Percentiles rank a stretch among this genome's conserved stretches.
These are phyloP conservation scores for Thryonomys swinderianus DNA, from an alignment of 2,113 vertebrate species.

Conservation along the genomic window DNA sequence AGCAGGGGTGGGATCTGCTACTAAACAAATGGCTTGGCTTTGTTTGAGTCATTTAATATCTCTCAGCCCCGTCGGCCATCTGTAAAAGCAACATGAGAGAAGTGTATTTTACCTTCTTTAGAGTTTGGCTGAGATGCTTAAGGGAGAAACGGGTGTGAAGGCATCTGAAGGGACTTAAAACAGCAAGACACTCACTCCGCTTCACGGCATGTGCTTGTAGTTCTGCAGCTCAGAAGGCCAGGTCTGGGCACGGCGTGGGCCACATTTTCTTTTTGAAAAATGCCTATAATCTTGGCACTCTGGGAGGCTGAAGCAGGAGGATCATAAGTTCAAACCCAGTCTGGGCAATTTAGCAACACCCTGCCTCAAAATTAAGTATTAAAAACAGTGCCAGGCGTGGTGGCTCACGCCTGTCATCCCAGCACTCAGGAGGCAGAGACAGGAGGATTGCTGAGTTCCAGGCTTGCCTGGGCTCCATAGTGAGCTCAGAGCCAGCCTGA, in stretches of 20 bases:
- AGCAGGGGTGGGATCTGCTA: background rate
- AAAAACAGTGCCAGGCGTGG: too few relatives aligned
- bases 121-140: background rate
- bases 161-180: background rate
- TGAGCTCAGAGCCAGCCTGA: too few relatives aligned
- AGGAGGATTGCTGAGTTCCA: too few relatives aligned
- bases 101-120: background rate
- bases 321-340: background rate
- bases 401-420: too few relatives aligned
- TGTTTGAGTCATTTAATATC: background rate
- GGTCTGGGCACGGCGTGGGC: background rate
- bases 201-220: rapidly evolving
- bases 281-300: background rate
- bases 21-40: background rate
- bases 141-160: background rate
- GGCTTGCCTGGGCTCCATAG: too few relatives aligned
- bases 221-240: background rate
- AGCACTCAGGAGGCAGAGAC: too few relatives aligned
- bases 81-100: background rate
- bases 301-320: background rate
- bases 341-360: background rate
- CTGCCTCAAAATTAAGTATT: background rate
- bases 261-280: background rate
- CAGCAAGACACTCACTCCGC: too few relatives aligned
- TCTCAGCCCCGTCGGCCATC: background rate